phyloP scores from a whole-genome alignment of 2,113 vertebrate genomes.

The Nothobranchius kuhntae region DNA sequence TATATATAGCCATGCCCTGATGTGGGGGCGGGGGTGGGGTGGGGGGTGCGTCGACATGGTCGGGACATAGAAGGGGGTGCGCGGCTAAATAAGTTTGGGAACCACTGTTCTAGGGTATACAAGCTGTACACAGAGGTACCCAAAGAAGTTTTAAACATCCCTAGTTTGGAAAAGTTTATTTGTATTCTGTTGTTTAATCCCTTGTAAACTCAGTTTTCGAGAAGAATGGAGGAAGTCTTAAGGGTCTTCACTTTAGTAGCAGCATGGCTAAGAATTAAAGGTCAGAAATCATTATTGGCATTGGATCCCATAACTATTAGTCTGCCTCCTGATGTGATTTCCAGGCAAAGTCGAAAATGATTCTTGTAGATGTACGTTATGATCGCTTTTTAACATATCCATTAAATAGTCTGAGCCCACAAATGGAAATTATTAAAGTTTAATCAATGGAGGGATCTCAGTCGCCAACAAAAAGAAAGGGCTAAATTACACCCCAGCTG shows the following conservation, averaged over 20 bases:
- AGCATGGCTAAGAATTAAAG: not conserved
- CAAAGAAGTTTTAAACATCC: no score
- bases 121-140: no score
- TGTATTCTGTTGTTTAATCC: no score
- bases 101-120: no score
- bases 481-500: not conserved
- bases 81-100: no score
- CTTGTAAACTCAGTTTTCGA: no score
- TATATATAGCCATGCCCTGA: no score
- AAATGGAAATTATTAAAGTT: conserved; percentile 14
- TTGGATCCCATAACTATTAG: conserved; percentile 4
- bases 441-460: conserved; percentile 7
- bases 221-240: no score
- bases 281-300: not conserved
- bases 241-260: not conserved
- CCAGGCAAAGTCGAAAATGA: not conserved
- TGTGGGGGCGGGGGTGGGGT: no score
- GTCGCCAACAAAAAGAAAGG: not conserved
- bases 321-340: conserved; percentile 16
- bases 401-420: conserved; percentile 2
- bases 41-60: no score
- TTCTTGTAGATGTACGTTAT: not conserved
- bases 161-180: no score
- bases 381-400: not conserved
- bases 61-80: no score